phyloP scores from a whole-genome alignment of 2,797 vertebrate species.

The Tragelaphus eurycerus region DNA sequence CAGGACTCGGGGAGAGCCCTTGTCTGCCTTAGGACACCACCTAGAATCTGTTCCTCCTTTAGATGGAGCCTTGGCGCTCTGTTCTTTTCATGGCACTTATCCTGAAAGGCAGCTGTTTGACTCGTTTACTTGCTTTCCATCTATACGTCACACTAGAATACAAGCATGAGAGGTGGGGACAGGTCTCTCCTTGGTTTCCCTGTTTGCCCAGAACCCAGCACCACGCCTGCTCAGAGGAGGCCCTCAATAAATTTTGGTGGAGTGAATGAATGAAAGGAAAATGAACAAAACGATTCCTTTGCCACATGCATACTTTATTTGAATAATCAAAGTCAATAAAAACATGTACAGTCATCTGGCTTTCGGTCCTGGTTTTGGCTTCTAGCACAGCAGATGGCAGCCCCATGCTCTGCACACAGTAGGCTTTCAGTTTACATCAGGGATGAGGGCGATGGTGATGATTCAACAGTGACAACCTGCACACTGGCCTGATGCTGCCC shows the following conservation, averaged over 20 bases:
- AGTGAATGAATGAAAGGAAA: neutral
- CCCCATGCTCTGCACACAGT: rapidly evolving
- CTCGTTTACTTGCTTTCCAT: neutral
- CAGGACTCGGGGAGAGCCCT: neutral
- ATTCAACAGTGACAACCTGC: neutral
- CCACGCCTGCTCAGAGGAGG: neutral
- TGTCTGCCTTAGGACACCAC: neutral
- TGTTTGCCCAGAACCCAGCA: neutral
- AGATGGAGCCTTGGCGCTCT: neutral
- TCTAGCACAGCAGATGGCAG: neutral
- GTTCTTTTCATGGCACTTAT: neutral
- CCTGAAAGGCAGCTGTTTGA: neutral
- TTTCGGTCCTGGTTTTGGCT: neutral
- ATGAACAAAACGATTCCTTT: neutral
- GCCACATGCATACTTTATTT: neutral
- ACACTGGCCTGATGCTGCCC: neutral
- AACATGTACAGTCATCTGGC: neutral
- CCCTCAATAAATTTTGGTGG: neutral
- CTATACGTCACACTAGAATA: neutral
- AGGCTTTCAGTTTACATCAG: neutral
- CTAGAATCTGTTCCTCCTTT: neutral
- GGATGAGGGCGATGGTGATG: neutral
- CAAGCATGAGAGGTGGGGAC: neutral
- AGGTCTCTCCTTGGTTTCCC: neutral
- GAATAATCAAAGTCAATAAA: neutral